Conservation (phyloP, 2,888 invertebrate genomes). For the Cryptus viduatorius region DNA sequence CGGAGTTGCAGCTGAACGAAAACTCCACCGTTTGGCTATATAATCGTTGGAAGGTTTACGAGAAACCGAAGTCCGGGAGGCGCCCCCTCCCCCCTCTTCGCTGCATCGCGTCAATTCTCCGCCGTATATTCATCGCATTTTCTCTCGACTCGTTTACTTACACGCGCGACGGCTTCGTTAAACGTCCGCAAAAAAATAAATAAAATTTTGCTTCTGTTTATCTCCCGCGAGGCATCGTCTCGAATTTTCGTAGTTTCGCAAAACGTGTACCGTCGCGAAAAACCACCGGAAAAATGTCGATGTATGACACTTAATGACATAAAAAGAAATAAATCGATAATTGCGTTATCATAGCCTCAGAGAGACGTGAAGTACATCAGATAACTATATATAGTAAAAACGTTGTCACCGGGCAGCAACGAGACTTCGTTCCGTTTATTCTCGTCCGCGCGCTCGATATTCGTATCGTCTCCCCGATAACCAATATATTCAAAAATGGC, state of each 20-base stretch:
- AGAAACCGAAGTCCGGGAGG: constrained; percentile 21
- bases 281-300: not conserved
- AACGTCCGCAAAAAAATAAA: constrained; percentile 64
- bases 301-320: not conserved
- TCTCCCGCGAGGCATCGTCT: too few species aligned
- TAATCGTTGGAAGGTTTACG: constrained; percentile 33
- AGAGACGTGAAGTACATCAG: not conserved
- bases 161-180: constrained; percentile 45
- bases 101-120: not conserved
- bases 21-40: not conserved
- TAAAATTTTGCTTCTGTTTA: not conserved
- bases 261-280: too few species aligned
- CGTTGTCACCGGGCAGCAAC: constrained; percentile 44
- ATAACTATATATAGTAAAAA: not conserved
- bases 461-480: not conserved
- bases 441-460: constrained; percentile 35
- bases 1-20: constrained; percentile 24
- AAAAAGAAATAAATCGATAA: not conserved
- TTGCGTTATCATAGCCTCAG: not conserved
- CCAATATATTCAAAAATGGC: not conserved
- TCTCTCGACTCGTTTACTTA: not conserved
- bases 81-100: too few species aligned
- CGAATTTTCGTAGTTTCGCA: too few species aligned
- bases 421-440: constrained; percentile 46
- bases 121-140: not conserved